Evolutionary conservation across 2,797 vertebrate species (phyloP).

Genomic region (Xenopus petersii): DNA sequence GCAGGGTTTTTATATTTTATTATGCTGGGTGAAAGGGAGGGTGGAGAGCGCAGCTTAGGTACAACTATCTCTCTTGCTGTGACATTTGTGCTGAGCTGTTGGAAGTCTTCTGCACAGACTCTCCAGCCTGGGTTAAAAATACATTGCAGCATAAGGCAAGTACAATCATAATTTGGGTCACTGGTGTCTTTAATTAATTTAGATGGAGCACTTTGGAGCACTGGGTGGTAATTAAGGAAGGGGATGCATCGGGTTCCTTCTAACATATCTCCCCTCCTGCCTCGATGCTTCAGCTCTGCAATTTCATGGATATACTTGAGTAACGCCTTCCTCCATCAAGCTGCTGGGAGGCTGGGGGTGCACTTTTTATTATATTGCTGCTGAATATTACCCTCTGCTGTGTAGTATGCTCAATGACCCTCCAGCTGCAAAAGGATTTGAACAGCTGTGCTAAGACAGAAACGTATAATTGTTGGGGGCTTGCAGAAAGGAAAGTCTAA

Average conservation of each 20-base stretch:
- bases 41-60: constrained; percentile 5
- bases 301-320: constrained; percentile 51
- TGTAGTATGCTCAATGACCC: constrained; percentile 23
- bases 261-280: constrained; percentile 43
- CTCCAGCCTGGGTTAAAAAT: constrained; percentile 72
- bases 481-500: background rate
- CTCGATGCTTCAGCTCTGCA: constrained; percentile 52
- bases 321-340: constrained; percentile 31
- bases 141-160: constrained; percentile 60
- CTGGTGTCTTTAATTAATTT: constrained; percentile 76
- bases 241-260: constrained; percentile 49
- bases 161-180: constrained; percentile 72
- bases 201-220: constrained; percentile 66
- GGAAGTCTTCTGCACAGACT: constrained; percentile 64
- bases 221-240: constrained; percentile 69
- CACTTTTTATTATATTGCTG: constrained; percentile 42
- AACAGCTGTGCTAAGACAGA: constrained; percentile 35
- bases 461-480: constrained; percentile 34
- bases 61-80: constrained; percentile 20
- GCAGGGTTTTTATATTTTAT: constrained; percentile 54
- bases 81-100: constrained; percentile 41
- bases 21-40: constrained; percentile 58
- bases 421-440: constrained; percentile 35
- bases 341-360: constrained; percentile 8
- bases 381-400: constrained; percentile 37